A percentile compares a stretch with the other conserved stretches of the same genome.
phyloP scores from a whole-genome alignment of 2,113 vertebrate genomes.

The Tonatia bakeri region DNA sequence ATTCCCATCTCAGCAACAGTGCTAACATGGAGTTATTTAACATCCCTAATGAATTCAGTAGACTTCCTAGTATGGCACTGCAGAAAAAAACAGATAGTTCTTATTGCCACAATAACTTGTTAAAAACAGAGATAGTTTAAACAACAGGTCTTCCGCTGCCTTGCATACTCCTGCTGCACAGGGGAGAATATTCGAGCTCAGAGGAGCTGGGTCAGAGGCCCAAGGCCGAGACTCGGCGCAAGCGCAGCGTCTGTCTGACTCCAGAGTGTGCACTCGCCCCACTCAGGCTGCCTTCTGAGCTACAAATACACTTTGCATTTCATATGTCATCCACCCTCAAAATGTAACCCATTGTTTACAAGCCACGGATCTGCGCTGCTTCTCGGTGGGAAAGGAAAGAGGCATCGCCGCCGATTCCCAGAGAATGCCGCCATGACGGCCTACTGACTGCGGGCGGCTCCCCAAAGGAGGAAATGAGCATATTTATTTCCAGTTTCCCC shows the following conservation, averaged over 20 bases:
- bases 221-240: not conserved
- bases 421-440: constrained; percentile 36
- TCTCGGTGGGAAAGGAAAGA: not conserved
- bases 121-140: not conserved
- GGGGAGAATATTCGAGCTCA: not conserved
- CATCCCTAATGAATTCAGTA: not conserved
- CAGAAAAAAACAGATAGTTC: not conserved
- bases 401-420: not conserved
- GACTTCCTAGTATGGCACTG: not conserved
- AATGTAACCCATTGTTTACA: not conserved
- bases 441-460: constrained; percentile 28
- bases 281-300: fast-evolving
- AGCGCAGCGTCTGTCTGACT: not conserved
- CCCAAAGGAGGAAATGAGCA: constrained; percentile 64
- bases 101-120: not conserved
- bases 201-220: not conserved
- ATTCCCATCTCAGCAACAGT: not conserved
- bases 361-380: not conserved
- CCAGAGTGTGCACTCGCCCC: not conserved
- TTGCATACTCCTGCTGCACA: not conserved
- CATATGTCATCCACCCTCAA: not conserved
- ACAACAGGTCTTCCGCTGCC: not conserved
- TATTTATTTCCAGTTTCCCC: constrained; percentile 73
- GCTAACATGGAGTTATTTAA: not conserved
- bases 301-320: not conserved